Evolutionary conservation across 2,888 invertebrate species (phyloP), one percentile per base, ranked within the genome.

Genomic region (Cetonia aurata): DNA sequence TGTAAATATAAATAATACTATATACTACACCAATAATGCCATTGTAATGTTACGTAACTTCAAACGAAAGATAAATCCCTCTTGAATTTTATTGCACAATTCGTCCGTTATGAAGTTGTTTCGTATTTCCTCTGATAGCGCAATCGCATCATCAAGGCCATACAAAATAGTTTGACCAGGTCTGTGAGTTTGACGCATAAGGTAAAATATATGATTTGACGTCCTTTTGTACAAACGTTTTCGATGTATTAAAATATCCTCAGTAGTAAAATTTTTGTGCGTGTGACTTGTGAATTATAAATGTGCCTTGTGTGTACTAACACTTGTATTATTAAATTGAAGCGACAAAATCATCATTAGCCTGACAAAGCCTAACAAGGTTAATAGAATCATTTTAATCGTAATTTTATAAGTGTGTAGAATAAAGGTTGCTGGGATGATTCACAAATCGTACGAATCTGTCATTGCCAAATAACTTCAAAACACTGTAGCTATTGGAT

Each of bases 101-200:
- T 37, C 6, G 37, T 25, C 9, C 17, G 19, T 4, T 52, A 52
- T 52, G 52, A 52, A 52, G 50, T 19, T 52, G 25, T 52, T 57
- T 57, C 8, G 8, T 15, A 57, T 41, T 41, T 57, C 10, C 13
- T 50, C 15, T 42, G 41, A 42, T 25, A n/a, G 69, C 69, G 69
- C 69, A 60, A 53, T 52, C 69, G 69, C 69, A 60, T 31, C 52
- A 59, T 33, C 69, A 69, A 69, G 69, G 69, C 59, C 69, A 69
- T 33, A 33, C 10, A 52, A 69, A 68, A 57, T 69, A 57, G 33
- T 69, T 59, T n/a, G n/a, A n/a, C n/a, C n/a, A n/a, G n/a, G n/a
- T n/a, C n/a, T n/a, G n/a, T n/a, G n/a, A n/a, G n/a, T n/a, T n/a
- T 25, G 25, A 25, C 25, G 25, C 25, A 25, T 25, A 25, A 25